Conservation (phyloP, 2,888 invertebrate genomes). For the Byasa hedistus region DNA sequence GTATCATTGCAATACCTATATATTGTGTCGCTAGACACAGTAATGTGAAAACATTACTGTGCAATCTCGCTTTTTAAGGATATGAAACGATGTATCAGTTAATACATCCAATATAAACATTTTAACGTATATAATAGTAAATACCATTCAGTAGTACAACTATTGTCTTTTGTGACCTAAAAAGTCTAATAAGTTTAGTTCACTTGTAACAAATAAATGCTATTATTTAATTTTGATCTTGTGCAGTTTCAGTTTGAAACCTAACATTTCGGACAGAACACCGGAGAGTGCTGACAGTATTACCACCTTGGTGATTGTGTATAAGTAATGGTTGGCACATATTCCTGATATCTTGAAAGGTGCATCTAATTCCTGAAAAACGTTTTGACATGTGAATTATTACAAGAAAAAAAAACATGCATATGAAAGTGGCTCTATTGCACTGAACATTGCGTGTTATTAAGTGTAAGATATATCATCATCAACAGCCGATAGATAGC, state of each 20-base stretch:
- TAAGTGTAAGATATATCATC: too few relatives aligned
- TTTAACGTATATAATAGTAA: too few relatives aligned
- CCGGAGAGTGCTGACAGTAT: conserved; percentile 97
- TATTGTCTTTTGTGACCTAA: conserved; percentile 34
- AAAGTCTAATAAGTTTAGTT: background rate
- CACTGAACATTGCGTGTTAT: too few relatives aligned
- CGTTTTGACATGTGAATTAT: conserved; percentile 1
- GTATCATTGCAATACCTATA: too few relatives aligned
- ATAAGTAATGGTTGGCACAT: conserved; percentile 96
- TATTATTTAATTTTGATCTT: conserved; percentile 94
- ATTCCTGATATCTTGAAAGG: conserved; percentile 98
- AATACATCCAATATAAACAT: too few relatives aligned
- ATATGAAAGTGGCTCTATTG: too few relatives aligned
- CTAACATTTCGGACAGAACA: conserved; percentile 96
- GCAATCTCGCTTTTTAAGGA: too few relatives aligned
- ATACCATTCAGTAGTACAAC: background rate
- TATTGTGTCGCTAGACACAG: too few relatives aligned
- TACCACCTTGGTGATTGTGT: conserved; percentile 97
- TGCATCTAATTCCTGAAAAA: conserved; percentile 92
- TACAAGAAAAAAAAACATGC: background rate
- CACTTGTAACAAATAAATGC: background rate
- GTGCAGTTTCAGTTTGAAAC: conserved; percentile 97
- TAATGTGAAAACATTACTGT: too few relatives aligned
- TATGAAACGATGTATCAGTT: too few relatives aligned
- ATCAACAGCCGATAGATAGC: too few relatives aligned